Base-by-base conservation (phyloP, 2,113 vertebrate species). In the Amblyopsis rosae region DNA sequence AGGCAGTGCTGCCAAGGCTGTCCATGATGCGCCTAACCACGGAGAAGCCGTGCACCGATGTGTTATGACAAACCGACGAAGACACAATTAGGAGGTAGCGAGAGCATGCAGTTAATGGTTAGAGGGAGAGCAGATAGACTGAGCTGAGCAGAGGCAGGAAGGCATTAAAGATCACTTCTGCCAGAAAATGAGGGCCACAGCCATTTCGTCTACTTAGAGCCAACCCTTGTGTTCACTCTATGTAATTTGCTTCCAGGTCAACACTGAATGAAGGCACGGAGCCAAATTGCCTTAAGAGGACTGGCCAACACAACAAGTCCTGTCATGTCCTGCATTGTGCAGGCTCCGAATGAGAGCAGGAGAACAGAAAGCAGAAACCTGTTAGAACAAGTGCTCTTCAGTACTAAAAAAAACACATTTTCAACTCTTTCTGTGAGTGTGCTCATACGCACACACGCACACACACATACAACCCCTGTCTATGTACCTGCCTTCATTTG, bases 11-110 rank as follows among this genome's bases (percentile, higher is more conserved):
- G 84, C 81, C 79, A 75, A 49, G 66, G 70, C 70, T 82, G 82
- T 82, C 81, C 45, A 45, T 70, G 82, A 45, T 70, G 82, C 76
- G 69, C 54, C 82, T 80, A 79, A 72, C 72, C 11, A 9, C 77
- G 62, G 62, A 51, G 12, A 79, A 70, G 69, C 75, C 72, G 79
- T 72, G 65, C 82, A 80, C 73, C 77, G 73, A 80, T 82, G 68
- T 80, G 63, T 79, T 81, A 79, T 82, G 83, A 87, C 79, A 87
- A 82, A 87, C 46, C 71, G 2, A 26, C 76, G 72, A 86, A 88
- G 83, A 86, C 78, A 79, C 82, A 84, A 82, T 89, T 82, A 88
- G 82, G 69, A 82, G 68, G 70, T 68, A 71, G 73, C 59, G 67
- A 76, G 64, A 72, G 69, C 69, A 67, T 75, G 56, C 76, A 65